These are phyloP conservation scores for Phalacrocorax brasilianus DNA, from an alignment of 2,113 vertebrate genomes.

Conservation along the genomic window DNA sequence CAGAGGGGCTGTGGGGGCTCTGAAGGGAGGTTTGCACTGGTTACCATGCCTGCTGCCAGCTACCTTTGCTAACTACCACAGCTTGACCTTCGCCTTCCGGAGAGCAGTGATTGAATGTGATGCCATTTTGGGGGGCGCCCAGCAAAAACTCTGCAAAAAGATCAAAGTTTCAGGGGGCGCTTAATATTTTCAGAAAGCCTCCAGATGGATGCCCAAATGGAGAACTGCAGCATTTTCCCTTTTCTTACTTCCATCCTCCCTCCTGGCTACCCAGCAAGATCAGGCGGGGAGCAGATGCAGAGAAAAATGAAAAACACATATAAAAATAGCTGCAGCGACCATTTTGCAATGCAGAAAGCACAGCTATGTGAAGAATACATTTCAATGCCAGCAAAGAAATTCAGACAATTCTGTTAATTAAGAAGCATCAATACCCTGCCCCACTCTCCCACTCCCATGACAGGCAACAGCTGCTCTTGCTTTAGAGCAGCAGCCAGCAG, in stretches of 20 bases:
- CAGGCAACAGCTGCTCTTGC: not conserved
- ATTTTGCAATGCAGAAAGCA: not conserved
- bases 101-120: not conserved
- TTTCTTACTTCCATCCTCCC: not conserved
- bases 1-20: fast-evolving
- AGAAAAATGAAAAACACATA: not conserved
- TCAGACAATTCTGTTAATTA: not conserved
- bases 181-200: not conserved
- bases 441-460: not conserved
- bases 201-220: not conserved
- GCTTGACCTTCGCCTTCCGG: not conserved
- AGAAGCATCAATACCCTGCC: not conserved
- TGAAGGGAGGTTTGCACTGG: not conserved
- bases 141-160: not conserved
- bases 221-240: not conserved
- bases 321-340: constrained; percentile 3
- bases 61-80: not conserved
- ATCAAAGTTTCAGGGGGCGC: not conserved
- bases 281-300: not conserved
- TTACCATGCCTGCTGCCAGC: not conserved
- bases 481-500: not conserved
- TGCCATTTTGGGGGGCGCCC: not conserved
- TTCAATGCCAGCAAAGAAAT: not conserved
- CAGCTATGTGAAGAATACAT: not conserved
- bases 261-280: not conserved